Percentiles rank a stretch among this genome's conserved stretches.
Conservation (phyloP, 2,888 invertebrate genomes). For the Papilio demoleus region DNA sequence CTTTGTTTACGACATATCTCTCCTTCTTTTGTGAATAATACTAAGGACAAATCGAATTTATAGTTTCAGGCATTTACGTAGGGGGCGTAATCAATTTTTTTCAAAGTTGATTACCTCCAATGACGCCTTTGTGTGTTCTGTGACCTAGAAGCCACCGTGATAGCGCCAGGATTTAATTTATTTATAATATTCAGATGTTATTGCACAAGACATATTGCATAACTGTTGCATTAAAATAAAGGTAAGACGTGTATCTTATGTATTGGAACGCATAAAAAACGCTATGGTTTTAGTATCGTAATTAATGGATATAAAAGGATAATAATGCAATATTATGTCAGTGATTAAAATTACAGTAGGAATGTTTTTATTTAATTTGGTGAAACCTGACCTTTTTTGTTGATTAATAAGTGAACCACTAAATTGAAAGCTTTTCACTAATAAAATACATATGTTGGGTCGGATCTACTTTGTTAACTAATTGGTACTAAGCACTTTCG, state of each 20-base stretch:
- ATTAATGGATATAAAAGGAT: background rate
- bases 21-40: background rate
- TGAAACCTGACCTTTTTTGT: no score
- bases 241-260: background rate
- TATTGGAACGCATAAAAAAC: background rate
- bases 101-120: constrained; percentile 11
- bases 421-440: no score
- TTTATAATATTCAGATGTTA: constrained; percentile 2
- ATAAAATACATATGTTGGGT: no score
- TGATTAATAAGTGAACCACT: background rate
- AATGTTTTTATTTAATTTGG: background rate
- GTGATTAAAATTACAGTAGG: background rate
- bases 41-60: background rate
- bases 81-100: background rate
- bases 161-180: background rate
- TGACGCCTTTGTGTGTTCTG: background rate
- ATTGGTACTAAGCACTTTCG: background rate
- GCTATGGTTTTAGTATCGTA: background rate
- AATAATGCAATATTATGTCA: background rate
- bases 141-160: constrained; percentile 11
- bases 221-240: background rate
- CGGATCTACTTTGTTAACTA: no score
- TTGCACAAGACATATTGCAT: background rate
- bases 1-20: no score
- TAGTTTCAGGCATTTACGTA: background rate